Evolutionary conservation across 2,888 invertebrate species (phyloP), one percentile per base, ranked within the genome.

Genomic region (Troides helena): DNA sequence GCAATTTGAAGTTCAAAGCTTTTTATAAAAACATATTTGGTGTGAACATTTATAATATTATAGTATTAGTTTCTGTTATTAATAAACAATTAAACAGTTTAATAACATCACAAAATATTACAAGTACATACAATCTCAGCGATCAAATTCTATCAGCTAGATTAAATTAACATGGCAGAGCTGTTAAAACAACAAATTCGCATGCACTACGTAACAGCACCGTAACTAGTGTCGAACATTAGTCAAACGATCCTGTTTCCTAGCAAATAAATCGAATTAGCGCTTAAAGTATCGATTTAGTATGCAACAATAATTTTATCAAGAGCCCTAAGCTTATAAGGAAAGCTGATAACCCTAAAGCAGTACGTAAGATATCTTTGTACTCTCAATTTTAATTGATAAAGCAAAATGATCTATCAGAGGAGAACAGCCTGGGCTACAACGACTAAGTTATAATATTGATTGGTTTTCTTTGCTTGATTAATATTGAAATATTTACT

Each of bases 251-350:
- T 79, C 80, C 71, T 77, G 76, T 79, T 79, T 77, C 74, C 43
- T 69, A 64, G 71, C 71, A 74, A 77, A 81, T 83, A 80, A 80
- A 84, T 80, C 75, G 74, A 78, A 80, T 81, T 79, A 83, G 75
- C 76, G 75, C 75, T 72, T 56, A 71, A 74, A 65, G 25, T 66
- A 63, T 53, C 59, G 43, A 67, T 70, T 70, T 67, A 70, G 58
- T 10, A 7, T 59, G 59, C 66, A 67, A 62, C 71, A 74, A 76
- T 75, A 73, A 74, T 74, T 74, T 72, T 74, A 74, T 71, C 68
- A 71, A 64, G 43, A 72, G 65, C 50, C 68, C 64, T 68, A 71
- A 39, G 72, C 74, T 75, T 74, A 74, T 73, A 76, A 74, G 75
- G 74, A 70, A 62, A 65, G 62, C 67, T 57, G 74, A 76, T 76